These are phyloP conservation scores for Buathra laborator DNA, from an alignment of 2,888 invertebrate species.

Conservation along the genomic window DNA sequence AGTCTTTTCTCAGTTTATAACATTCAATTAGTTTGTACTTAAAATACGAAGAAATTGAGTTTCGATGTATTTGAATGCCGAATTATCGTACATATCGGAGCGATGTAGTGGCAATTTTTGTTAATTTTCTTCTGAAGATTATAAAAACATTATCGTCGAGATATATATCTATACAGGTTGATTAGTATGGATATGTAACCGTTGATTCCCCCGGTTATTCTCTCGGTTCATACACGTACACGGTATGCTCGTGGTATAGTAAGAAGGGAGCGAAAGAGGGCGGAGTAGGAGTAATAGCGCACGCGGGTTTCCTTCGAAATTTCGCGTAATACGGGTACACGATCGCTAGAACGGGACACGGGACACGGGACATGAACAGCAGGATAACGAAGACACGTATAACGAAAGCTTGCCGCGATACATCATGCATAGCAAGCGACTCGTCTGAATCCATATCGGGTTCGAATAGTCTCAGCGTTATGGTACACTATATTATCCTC, in stretches of 20 bases:
- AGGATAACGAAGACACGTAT: slow-evolving; percentile 82
- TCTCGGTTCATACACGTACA: slow-evolving; percentile 6
- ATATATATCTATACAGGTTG: slow-evolving; percentile 7
- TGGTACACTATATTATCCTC: slow-evolving; percentile 50
- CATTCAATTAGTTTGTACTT: too few relatives aligned
- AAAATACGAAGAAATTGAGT: too few relatives aligned
- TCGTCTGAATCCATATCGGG: slow-evolving; percentile 75
- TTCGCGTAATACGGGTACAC: slow-evolving; percentile 73
- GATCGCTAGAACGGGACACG: slow-evolving; percentile 50
- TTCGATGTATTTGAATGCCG: too few relatives aligned
- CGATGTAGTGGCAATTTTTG: not conserved
- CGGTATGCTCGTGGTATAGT: slow-evolving; percentile 16
- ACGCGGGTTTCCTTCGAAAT: slow-evolving; percentile 73
- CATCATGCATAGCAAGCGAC: slow-evolving; percentile 82
- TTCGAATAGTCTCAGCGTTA: slow-evolving; percentile 72
- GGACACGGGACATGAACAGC: slow-evolving; percentile 76
- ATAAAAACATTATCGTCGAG: not conserved
- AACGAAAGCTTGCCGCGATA: slow-evolving; percentile 79
- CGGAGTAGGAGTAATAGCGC: slow-evolving; percentile 42
- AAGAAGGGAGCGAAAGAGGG: slow-evolving; percentile 19
- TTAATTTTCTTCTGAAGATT: too few relatives aligned
- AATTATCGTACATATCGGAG: not conserved
- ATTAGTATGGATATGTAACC: slow-evolving; percentile 12
- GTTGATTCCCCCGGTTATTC: not conserved
- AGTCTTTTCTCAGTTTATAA: too few relatives aligned